These are phyloP conservation scores for Xenotilapia leptura DNA, from an alignment of 2,113 vertebrate species.

Conservation along the genomic window DNA sequence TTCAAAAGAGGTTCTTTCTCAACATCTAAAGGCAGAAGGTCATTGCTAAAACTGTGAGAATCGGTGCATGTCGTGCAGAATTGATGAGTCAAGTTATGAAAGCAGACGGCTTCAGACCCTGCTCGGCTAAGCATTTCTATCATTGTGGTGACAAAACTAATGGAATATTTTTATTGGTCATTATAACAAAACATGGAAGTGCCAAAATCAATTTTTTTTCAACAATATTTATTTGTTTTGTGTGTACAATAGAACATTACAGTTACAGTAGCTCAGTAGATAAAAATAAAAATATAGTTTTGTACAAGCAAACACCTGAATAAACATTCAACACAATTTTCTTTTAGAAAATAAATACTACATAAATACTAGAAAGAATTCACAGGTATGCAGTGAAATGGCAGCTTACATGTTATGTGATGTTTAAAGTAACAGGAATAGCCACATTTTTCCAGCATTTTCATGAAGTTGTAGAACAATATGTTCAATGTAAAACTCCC, in stretches of 20 bases:
- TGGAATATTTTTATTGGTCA: not conserved
- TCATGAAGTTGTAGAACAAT: conserved; percentile 48
- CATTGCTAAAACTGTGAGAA: not conserved
- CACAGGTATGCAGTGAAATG: conserved; percentile 1
- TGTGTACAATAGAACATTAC: not conserved
- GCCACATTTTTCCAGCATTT: not conserved
- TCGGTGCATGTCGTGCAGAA: not conserved
- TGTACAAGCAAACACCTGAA: not conserved
- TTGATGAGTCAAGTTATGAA: not conserved
- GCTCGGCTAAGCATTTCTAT: not conserved
- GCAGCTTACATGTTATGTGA: not conserved
- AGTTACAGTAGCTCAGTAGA: not conserved
- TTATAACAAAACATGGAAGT: not conserved
- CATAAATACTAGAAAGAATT: conserved; percentile 33
- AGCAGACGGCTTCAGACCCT: not conserved
- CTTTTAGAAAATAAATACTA: conserved; percentile 29
- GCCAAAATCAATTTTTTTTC: not conserved
- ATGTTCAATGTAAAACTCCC: conserved; percentile 55
- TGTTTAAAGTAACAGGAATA: not conserved
- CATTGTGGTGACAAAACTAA: not conserved
- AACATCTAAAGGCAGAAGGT: not conserved
- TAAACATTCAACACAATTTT: not conserved
- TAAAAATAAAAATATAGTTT: not conserved
- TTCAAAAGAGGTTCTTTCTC: not conserved
- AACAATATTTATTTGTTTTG: not conserved